phyloP scores from a whole-genome alignment of 64 coral and sea anemone species.

The Dendronephthya gigantea region DNA sequence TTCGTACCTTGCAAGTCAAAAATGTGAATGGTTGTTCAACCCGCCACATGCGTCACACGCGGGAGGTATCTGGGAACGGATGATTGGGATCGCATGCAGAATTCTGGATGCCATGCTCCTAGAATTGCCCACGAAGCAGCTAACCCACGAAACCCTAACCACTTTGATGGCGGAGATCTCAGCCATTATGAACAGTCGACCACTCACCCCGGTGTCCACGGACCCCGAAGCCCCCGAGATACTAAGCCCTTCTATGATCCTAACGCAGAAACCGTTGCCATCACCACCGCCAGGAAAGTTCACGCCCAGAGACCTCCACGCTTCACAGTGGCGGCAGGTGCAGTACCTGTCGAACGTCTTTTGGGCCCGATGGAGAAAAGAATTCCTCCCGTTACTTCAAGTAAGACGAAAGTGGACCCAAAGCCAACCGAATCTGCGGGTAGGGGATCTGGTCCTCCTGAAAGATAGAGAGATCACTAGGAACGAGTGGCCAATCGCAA shows the following conservation, averaged over 20 bases:
- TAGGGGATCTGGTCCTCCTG: neutral
- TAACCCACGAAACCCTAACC: neutral
- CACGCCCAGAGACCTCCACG: neutral
- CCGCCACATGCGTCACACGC: neutral
- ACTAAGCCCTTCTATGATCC: too few relatives aligned
- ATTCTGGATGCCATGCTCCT: constrained; percentile 11
- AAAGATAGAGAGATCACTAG: neutral
- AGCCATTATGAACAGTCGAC: too few relatives aligned
- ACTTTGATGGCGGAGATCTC: too few relatives aligned
- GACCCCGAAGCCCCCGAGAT: too few relatives aligned
- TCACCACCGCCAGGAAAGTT: constrained; percentile 29
- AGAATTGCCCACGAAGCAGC: neutral
- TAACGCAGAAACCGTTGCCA: too few relatives aligned
- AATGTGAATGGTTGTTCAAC: constrained; percentile 21
- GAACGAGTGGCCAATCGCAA: constrained; percentile 4
- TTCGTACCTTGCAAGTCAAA: neutral
- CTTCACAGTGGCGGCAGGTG: constrained; percentile 17
- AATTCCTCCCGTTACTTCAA: constrained; percentile 1
- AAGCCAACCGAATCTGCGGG: neutral
- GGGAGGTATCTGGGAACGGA: neutral
- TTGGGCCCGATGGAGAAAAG: constrained; percentile 14
- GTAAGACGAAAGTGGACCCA: too few relatives aligned
- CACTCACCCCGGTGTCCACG: too few relatives aligned
- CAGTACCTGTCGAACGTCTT: constrained; percentile 11
- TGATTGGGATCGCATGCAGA: neutral